Evolutionary conservation across 2,797 vertebrate genomes (phyloP).

Genomic region (Leptodactylus fallax): DNA sequence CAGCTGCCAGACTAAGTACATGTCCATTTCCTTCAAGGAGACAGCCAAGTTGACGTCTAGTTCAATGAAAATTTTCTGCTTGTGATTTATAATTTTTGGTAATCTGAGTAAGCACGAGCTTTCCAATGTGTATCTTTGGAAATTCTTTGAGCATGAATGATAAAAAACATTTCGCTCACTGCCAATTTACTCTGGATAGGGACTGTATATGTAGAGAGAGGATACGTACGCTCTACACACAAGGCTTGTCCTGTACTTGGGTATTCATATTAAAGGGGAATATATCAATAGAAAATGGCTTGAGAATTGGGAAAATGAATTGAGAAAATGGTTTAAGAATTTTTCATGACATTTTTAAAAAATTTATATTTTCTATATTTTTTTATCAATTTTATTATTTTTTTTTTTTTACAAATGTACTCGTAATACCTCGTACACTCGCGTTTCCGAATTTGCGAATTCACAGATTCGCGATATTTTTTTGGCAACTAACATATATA

Average conservation of each 20-base stretch:
- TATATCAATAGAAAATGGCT: no score
- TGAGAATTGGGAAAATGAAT: no score
- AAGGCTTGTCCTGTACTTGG: neutral
- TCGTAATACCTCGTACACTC: no score
- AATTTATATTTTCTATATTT: no score
- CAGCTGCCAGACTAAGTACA: conserved; percentile 57
- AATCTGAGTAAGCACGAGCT: conserved; percentile 59
- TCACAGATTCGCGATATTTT: no score
- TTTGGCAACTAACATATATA: no score
- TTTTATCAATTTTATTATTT: no score
- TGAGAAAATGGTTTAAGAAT: no score
- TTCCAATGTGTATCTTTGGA: conserved; percentile 63
- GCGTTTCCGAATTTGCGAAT: no score
- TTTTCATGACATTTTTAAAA: no score
- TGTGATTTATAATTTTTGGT: conserved; percentile 63
- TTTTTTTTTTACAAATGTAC: no score
- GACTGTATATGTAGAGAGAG: conserved; percentile 1
- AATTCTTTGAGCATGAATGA: conserved; percentile 63
- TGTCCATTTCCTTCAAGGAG: conserved; percentile 51
- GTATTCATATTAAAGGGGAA: neutral
- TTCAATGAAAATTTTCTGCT: conserved; percentile 61
- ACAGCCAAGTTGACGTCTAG: conserved; percentile 55
- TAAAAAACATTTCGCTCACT: conserved; percentile 57
- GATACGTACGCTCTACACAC: neutral
- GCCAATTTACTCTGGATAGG: conserved; percentile 46